Percentiles rank a stretch among this genome's conserved stretches.
Evolutionary conservation across 2,797 vertebrate species (phyloP).

Genomic region (Molothrus aeneus): DNA sequence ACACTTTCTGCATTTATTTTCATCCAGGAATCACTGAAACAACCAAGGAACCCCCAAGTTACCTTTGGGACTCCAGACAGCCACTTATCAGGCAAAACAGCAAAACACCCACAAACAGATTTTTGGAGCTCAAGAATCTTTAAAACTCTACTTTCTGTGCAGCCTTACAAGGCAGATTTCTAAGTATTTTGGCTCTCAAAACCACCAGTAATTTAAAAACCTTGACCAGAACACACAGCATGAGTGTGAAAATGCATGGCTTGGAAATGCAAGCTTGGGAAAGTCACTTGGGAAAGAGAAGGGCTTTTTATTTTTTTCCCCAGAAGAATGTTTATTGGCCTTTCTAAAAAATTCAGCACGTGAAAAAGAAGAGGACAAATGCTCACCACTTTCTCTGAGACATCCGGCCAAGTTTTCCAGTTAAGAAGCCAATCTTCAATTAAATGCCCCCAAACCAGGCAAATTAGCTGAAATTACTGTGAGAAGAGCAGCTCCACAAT

Average conservation of each 20-base stretch:
- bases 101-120: not conserved
- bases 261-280: not conserved
- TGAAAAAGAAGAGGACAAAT: not conserved
- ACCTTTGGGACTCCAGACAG: not conserved
- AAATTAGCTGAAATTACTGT: not conserved
- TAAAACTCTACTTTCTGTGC: not conserved
- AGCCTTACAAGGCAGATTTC: not conserved
- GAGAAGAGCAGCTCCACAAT: not conserved
- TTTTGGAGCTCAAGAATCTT: not conserved
- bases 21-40: not conserved
- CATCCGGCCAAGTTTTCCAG: not conserved
- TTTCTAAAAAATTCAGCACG: not conserved
- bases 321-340: not conserved
- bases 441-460: not conserved
- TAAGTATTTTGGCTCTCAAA: not conserved
- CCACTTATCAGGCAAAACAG: not conserved
- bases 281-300: not conserved
- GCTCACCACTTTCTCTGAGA: not conserved
- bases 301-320: not conserved
- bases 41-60: not conserved
- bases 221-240: not conserved
- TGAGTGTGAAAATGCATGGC: accelerated
- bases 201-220: not conserved
- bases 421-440: not conserved
- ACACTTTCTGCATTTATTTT: not conserved